Conservation (phyloP, 2,797 vertebrate genomes). For the Pristis pectinata region DNA sequence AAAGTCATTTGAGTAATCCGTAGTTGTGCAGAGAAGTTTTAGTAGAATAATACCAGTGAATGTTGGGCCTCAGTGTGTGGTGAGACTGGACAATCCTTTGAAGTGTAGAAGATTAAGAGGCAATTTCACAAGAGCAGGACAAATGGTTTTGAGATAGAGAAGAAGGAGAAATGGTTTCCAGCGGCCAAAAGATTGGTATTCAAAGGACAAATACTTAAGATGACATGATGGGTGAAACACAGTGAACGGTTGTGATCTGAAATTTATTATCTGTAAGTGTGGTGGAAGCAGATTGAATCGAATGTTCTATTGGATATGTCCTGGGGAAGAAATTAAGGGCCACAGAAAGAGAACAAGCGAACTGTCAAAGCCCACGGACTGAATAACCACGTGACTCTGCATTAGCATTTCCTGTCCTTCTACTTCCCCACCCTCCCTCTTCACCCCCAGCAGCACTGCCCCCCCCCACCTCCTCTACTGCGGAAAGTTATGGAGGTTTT, state of each 20-base stretch:
- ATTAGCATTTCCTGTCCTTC: too few species aligned
- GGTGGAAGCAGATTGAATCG: background rate
- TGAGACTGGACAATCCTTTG: background rate
- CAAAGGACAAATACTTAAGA: background rate
- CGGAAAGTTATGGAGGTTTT: background rate
- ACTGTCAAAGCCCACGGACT: too few species aligned
- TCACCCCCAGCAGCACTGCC: background rate
- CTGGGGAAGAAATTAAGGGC: too few species aligned
- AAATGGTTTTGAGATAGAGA: background rate
- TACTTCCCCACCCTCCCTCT: background rate
- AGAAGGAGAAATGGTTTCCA: too few species aligned
- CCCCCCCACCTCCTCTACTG: background rate
- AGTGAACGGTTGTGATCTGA: background rate
- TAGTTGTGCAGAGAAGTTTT: background rate
- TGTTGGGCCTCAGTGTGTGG: background rate
- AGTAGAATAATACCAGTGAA: background rate
- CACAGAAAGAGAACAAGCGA: too few species aligned
- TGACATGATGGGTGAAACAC: background rate
- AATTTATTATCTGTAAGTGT: background rate
- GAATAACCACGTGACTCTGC: too few species aligned
- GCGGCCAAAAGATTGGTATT: background rate
- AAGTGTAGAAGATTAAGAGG: background rate
- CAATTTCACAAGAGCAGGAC: background rate
- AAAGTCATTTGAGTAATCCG: background rate
- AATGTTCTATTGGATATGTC: too few species aligned